phyloP scores from a whole-genome alignment of 2,797 vertebrate genomes.

The Catamblyrhynchus diadema region DNA sequence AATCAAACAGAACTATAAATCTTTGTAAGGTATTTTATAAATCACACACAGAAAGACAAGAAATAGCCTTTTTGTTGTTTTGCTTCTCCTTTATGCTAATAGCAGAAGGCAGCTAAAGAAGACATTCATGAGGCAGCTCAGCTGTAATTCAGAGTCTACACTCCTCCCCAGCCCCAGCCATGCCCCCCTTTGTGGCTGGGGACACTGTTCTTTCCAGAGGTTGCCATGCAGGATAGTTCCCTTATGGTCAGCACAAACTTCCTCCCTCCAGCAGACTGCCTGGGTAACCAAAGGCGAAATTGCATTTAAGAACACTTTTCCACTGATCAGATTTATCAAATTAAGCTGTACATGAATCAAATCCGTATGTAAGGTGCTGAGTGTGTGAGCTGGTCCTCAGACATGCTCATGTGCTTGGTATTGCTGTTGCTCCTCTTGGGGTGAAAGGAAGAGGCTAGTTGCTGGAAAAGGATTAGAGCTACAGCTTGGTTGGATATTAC shows the following conservation, averaged over 20 bases:
- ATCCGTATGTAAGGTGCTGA: fast-evolving
- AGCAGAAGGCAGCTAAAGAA: neutral
- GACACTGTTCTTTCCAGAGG: neutral
- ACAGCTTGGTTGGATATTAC: neutral
- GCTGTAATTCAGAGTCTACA: neutral
- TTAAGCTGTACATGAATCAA: neutral
- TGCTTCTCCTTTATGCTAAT: neutral
- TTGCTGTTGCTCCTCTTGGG: neutral
- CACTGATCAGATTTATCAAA: neutral
- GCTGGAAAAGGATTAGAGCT: neutral
- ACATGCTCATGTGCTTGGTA: neutral
- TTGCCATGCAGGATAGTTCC: fast-evolving
- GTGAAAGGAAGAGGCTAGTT: neutral
- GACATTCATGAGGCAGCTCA: neutral
- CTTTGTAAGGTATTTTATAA: neutral
- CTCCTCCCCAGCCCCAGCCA: neutral
- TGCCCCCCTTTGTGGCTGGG: no score
- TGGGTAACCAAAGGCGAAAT: neutral
- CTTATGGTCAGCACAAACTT: neutral
- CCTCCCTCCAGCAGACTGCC: neutral
- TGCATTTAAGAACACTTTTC: neutral
- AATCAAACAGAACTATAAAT: neutral
- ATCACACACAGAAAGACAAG: neutral
- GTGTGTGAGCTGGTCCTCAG: fast-evolving
- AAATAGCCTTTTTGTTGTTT: neutral